A percentile compares a stretch with the other conserved stretches of the same genome.
Evolutionary conservation across 1,140 invertebrate genomes (phyloP).

Genomic region (Venustaconcha ellipsiformis): DNA sequence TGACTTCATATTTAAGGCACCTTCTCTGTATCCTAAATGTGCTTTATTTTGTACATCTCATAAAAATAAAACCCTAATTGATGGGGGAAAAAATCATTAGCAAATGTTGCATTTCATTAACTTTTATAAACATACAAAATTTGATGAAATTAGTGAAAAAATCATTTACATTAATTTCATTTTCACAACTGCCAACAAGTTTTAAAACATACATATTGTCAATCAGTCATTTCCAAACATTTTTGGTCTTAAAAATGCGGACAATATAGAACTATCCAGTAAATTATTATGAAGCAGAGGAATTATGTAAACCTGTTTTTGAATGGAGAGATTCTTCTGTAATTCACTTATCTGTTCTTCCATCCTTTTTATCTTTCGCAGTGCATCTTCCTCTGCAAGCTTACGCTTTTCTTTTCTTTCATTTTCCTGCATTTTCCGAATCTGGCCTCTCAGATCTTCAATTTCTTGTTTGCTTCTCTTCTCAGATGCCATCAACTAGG

Average conservation of each 20-base stretch:
- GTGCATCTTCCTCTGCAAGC: constrained; percentile 93
- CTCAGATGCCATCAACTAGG: constrained; percentile 89
- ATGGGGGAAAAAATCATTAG: too few relatives aligned
- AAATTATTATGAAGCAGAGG: too few relatives aligned
- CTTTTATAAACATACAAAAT: constrained; percentile 5
- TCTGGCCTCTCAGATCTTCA: constrained; percentile 82
- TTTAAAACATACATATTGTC: neutral
- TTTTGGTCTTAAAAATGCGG: too few relatives aligned
- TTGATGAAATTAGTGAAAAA: neutral
- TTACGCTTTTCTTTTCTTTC: constrained; percentile 91
- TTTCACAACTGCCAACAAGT: neutral
- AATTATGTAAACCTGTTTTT: constrained; percentile 78
- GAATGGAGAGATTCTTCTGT: constrained; percentile 73
- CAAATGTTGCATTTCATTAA: neutral
- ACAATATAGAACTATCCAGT: too few relatives aligned
- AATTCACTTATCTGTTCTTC: constrained; percentile 83
- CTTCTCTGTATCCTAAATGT: too few relatives aligned
- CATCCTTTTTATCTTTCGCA: constrained; percentile 93
- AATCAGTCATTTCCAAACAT: too few relatives aligned
- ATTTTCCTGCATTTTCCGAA: constrained; percentile 79
- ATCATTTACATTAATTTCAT: neutral
- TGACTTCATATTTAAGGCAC: too few relatives aligned
- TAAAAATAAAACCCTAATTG: too few relatives aligned
- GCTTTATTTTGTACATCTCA: too few relatives aligned
- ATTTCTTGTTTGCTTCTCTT: constrained; percentile 87